A percentile compares a stretch with the other conserved stretches of the same genome.
Conservation (phyloP, 53 echinoderm and acorn worm genomes). For the Apostichopus leukothele region DNA sequence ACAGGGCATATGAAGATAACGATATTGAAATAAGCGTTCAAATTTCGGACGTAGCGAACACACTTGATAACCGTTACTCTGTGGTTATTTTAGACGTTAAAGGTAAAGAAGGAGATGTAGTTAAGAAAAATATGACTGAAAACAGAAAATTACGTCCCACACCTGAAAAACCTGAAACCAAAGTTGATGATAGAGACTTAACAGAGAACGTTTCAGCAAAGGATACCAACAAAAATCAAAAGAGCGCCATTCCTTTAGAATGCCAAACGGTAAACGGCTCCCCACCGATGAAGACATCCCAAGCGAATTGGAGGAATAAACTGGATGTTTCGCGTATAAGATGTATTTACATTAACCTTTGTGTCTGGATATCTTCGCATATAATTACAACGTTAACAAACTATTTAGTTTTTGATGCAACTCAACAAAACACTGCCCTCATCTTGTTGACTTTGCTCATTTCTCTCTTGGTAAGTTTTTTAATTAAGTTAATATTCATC, state of each 20-base stretch:
- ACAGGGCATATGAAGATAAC: background rate
- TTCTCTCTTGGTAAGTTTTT: constrained; percentile 4
- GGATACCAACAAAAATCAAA: background rate
- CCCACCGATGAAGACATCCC: background rate
- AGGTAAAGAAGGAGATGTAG: background rate
- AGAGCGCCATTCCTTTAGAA: background rate
- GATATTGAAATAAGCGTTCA: constrained; percentile 29
- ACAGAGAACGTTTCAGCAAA: background rate
- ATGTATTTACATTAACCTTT: background rate
- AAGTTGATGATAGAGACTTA: background rate
- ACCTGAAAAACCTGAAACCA: background rate
- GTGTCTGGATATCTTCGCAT: background rate
- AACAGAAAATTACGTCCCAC: background rate
- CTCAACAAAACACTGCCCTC: background rate
- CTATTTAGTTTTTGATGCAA: background rate
- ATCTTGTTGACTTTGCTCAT: background rate
- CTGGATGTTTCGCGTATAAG: background rate
- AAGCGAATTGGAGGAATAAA: background rate
- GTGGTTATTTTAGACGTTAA: constrained; percentile 25
- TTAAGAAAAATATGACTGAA: background rate
- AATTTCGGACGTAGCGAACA: constrained; percentile 7
- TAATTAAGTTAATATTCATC: no score
- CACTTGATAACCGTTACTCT: constrained; percentile 16
- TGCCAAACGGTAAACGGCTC: no score
- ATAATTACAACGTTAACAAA: background rate